Conservation (phyloP, 1,140 invertebrate species). For the Sycophila sp. region DNA sequence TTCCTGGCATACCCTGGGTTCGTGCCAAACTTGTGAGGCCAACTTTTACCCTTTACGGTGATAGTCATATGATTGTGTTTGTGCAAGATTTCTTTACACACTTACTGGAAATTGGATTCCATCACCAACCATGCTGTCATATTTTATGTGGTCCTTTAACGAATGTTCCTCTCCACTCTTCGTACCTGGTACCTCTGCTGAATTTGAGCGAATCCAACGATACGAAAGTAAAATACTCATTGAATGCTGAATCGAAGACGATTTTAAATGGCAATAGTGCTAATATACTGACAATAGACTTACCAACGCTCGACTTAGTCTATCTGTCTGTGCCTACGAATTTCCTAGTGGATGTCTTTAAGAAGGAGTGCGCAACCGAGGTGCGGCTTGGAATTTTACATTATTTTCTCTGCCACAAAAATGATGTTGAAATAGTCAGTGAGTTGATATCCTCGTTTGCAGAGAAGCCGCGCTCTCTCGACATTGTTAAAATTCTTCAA, state of each 20-base stretch:
- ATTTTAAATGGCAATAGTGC: neutral
- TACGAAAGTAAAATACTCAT: constrained; percentile 36
- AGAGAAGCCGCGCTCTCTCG: constrained; percentile 65
- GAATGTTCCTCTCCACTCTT: constrained; percentile 68
- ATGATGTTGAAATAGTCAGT: constrained; percentile 75
- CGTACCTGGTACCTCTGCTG: constrained; percentile 72
- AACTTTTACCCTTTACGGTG: constrained; percentile 77
- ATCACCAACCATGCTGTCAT: constrained; percentile 84
- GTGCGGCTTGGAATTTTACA: constrained; percentile 81
- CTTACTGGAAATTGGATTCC: constrained; percentile 80
- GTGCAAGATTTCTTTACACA: constrained; percentile 83
- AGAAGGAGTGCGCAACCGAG: constrained; percentile 71
- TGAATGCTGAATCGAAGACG: constrained; percentile 25
- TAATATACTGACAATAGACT: constrained; percentile 69
- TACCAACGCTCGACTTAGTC: constrained; percentile 77
- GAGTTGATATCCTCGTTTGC: constrained; percentile 68
- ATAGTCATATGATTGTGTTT: constrained; percentile 80
- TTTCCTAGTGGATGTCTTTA: constrained; percentile 75
- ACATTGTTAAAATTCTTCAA: constrained; percentile 74
- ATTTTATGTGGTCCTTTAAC: constrained; percentile 73
- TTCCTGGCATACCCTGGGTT: constrained; percentile 81
- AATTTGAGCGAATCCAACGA: constrained; percentile 41
- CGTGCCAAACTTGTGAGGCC: constrained; percentile 78
- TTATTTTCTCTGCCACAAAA: constrained; percentile 79
- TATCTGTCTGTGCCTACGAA: constrained; percentile 71